Base-by-base conservation (phyloP, 1,140 invertebrate species). In the Tachypleus tridentatus region DNA sequence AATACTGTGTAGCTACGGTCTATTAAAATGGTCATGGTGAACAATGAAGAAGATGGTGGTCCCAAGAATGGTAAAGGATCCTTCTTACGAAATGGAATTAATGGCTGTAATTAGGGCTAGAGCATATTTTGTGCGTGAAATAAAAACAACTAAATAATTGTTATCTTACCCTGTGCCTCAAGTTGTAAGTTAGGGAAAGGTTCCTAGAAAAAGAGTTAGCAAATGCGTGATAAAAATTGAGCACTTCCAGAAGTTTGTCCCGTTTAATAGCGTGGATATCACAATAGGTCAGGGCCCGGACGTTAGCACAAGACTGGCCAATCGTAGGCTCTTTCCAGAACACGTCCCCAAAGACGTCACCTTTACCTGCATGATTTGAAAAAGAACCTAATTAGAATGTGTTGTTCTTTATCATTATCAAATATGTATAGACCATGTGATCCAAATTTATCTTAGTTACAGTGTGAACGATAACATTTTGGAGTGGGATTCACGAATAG, bases 291-390 rank as follows among this genome's bases (percentile, higher is more conserved):
- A 99, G 82, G 63, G 96, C 96, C 69, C 96, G 85, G 62, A 99
- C 97, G 78, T 98, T 99, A 29, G 29, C 29, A 29, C 29, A 29
- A 29, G 29, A 29, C 29, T 29, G 29, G 29, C 29, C 29, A 29
- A 29, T 29, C 29, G 29, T 29, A 29, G 29, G 29, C 29, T 29
- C 29, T 29, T 29, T 29, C 29, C 29, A 61, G 95, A 96, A 49
- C 94, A 93, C 64, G 94, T 99, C 97, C 3, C 97, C 97, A 79
- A 99, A 98, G 57, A 98, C 94, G 77, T 98, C 96, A 52, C 94
- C 94, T 80, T 98, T 98, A 67, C 94, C 92, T 29, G 29, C 29
- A 29, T 2, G 29, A 29, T 29, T 29, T 29, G 0, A 29, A 29
- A 29, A 29, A 29, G 29, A 29, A 29, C 29, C 29, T 29, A 29